Conservation (phyloP, 2,888 invertebrate genomes). For the Troilus luridus region DNA sequence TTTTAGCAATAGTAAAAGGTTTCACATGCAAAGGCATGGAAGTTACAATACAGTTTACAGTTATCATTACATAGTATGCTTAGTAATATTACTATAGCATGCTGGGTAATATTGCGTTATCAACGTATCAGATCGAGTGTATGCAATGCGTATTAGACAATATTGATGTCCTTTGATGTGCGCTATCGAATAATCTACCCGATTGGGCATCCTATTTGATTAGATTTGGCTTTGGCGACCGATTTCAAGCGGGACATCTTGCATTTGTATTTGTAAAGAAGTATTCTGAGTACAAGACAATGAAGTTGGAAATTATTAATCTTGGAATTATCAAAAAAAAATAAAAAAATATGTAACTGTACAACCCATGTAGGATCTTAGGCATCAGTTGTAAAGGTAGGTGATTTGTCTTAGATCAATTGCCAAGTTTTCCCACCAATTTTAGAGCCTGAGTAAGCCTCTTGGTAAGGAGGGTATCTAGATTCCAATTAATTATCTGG, state of each 20-base stretch:
- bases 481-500: no score
- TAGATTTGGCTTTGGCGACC: background rate
- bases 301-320: background rate
- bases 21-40: background rate
- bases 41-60: background rate
- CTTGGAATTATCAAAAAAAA: no score
- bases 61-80: background rate
- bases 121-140: no score
- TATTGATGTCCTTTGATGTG: slow-evolving; percentile 19
- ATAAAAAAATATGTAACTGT: no score
- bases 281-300: background rate
- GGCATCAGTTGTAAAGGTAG: no score
- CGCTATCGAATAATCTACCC: background rate
- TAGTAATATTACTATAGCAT: background rate
- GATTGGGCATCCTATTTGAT: background rate
- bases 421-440: no score
- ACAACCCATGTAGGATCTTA: no score
- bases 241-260: background rate
- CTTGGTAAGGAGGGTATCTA: no score
- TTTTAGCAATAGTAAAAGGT: background rate
- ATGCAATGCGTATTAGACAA: background rate
- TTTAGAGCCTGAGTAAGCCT: no score
- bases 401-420: no score
- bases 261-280: background rate
- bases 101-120: background rate